Evolutionary conservation across 2,113 vertebrate species (phyloP).

Genomic region (Notiomystis cincta): DNA sequence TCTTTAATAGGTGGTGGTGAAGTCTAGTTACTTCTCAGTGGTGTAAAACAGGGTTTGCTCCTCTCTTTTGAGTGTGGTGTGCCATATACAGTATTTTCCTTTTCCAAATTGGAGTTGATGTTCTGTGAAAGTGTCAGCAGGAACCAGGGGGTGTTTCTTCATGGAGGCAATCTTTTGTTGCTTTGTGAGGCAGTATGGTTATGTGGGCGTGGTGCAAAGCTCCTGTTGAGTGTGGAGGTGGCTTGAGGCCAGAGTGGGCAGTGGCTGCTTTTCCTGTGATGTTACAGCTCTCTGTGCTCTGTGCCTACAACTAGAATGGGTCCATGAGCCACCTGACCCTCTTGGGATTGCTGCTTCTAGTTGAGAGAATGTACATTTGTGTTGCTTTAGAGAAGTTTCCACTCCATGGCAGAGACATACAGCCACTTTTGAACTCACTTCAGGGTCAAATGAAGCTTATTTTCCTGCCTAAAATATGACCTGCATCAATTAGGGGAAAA

Average conservation of each 20-base stretch:
- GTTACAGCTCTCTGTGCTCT: accelerated
- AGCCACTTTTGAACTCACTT: not conserved
- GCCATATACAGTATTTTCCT: not conserved
- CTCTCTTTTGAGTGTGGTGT: not conserved
- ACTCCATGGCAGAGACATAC: not conserved
- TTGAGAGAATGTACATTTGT: not conserved
- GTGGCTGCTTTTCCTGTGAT: not conserved
- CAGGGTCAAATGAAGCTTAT: not conserved
- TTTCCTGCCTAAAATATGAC: not conserved
- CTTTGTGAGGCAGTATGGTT: not conserved
- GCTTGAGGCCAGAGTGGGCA: not conserved
- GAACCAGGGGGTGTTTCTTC: not conserved
- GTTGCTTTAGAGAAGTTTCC: not conserved
- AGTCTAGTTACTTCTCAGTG: not conserved
- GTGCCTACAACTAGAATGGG: not conserved
- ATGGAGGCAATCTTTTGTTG: not conserved
- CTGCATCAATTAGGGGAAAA: not conserved
- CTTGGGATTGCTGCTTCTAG: not conserved
- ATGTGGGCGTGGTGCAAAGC: not conserved
- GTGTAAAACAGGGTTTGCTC: not conserved
- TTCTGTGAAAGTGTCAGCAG: not conserved
- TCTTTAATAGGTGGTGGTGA: not conserved
- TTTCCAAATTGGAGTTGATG: not conserved
- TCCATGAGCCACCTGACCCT: not conserved
- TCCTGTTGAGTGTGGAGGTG: not conserved